Conservation (phyloP, 2,113 vertebrate species). For the Athene cunicularia region DNA sequence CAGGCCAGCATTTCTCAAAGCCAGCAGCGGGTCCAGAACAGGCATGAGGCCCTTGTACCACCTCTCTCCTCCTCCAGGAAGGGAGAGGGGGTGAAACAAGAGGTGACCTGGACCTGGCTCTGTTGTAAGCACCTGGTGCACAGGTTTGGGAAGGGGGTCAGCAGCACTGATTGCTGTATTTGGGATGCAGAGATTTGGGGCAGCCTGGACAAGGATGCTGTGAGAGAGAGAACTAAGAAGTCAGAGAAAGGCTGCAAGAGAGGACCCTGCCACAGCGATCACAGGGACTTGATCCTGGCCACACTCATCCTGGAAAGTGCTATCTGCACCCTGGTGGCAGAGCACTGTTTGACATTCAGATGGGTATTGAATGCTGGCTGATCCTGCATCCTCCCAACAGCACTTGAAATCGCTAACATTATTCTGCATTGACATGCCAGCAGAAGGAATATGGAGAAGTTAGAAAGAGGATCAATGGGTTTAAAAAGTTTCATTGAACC, state of each 20-base stretch:
- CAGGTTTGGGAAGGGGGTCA: background rate
- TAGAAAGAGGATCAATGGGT: background rate
- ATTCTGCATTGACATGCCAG: rapidly evolving
- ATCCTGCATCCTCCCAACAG: background rate
- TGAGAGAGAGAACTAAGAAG: rapidly evolving
- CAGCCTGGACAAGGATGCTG: background rate
- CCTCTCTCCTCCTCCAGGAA: background rate
- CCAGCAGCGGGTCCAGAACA: background rate
- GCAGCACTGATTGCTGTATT: background rate
- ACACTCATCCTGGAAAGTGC: background rate
- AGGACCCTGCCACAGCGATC: rapidly evolving
- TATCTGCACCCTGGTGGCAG: background rate
- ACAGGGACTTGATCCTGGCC: background rate
- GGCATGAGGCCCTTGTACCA: background rate
- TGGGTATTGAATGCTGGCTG: rapidly evolving
- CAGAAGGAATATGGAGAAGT: background rate
- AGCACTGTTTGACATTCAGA: background rate
- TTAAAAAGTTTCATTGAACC: background rate
- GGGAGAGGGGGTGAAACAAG: background rate
- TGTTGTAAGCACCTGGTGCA: background rate
- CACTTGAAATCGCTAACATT: background rate
- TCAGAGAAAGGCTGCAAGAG: background rate
- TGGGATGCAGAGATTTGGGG: background rate
- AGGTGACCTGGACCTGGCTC: background rate
- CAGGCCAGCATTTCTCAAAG: background rate